Base-by-base conservation (phyloP, 2,888 invertebrate species). In the Nymphalis polychloros region DNA sequence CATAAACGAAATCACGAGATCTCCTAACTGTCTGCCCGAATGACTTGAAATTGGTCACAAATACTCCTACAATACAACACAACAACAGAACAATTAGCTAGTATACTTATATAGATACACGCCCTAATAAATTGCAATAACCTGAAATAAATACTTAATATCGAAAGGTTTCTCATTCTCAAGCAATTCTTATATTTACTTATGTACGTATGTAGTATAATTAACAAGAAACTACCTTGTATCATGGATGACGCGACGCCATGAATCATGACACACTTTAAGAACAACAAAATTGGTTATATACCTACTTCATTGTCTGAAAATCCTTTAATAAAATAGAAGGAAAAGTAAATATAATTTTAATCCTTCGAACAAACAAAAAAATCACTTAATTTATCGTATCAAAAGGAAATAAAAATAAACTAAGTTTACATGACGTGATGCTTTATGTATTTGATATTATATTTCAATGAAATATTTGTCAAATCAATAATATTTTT, bases 181-280 rank as follows among this genome's bases (percentile, higher is more conserved):
- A 35, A 63, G 62, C 59, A 67, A 31, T 63, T 67, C 64, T 62
- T 63, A 53, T 63, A 53, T 63, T 27, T 8, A 41, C n/a, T 35
- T 57, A 57, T 10, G 19, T 41, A 35, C 35, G 23, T 57, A 41
- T 10, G 41, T 41, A 13, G 57, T 57, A 50, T 71, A 69, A 73
- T 73, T 72, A 72, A 63, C 47, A 46, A 68, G 66, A 65, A 72
- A 63, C 63, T 62, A 70, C 70, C 71, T 64, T 66, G 65, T 74
- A 52, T 70, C 67, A 70, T 63, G 63, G 67, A 72, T 74, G 74
- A 74, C 67, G 65, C 64, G 70, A 55, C 19, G 48, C 50, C 63
- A 55, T 74, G 74, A 74, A 63, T 74, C 74, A 73, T 71, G 69
- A 68, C 41, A 70, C 17, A 65, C 55, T 65, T 71, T 66, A 64